Percentiles rank a stretch among this genome's conserved stretches.
phyloP scores from a whole-genome alignment of 2,113 vertebrate species.

The Hucho hucho region DNA sequence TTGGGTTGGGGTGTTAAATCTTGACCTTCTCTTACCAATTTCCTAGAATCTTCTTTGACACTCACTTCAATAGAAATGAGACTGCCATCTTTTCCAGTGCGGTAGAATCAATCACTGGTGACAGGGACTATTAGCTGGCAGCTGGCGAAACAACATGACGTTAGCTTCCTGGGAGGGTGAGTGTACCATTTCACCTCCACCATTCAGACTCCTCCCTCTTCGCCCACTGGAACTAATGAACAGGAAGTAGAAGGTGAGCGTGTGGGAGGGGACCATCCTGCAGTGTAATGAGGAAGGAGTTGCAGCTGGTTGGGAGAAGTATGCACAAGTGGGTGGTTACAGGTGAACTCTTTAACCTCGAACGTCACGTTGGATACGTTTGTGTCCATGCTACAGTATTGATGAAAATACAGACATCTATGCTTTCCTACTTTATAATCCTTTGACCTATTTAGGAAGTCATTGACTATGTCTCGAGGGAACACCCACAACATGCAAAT shows the following conservation, averaged over 20 bases:
- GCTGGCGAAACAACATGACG: conserved; percentile 54
- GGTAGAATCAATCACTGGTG: conserved; percentile 50
- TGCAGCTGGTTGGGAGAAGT: not conserved
- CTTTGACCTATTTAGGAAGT: too few relatives aligned
- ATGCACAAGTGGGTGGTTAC: not conserved
- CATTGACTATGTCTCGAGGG: too few relatives aligned
- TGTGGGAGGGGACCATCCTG: not conserved
- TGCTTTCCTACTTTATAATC: not conserved
- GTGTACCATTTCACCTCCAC: conserved; percentile 37
- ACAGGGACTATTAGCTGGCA: conserved; percentile 56
- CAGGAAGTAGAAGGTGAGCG: not conserved
- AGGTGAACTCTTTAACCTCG: not conserved
- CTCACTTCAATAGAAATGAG: conserved; percentile 50
- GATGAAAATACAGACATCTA: not conserved
- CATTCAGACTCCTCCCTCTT: conserved; percentile 14
- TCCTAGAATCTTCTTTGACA: conserved; percentile 38
- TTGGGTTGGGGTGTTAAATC: not conserved
- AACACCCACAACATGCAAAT: too few relatives aligned
- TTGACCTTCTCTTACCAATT: conserved; percentile 26
- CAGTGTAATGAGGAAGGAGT: not conserved
- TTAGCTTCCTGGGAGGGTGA: conserved; percentile 30
- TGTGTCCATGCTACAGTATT: not conserved
- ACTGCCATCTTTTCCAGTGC: conserved; percentile 36
- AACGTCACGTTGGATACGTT: not conserved
- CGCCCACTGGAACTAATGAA: conserved; percentile 5